Base-by-base conservation (phyloP, 2,113 vertebrate species). In the Osmerus mordax region DNA sequence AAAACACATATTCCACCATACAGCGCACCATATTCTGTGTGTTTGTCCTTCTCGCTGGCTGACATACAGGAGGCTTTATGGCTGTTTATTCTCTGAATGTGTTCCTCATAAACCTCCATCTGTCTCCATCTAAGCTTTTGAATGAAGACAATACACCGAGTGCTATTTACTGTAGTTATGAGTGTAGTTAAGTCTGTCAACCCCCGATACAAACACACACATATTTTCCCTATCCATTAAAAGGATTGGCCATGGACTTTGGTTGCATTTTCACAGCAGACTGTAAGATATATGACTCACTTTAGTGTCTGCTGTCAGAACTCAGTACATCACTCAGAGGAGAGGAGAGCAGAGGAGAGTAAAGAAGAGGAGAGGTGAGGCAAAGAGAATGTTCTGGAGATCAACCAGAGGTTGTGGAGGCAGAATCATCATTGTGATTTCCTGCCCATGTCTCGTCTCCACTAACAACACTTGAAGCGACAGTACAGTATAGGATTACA, bases 301-400 rank as follows among this genome's bases (percentile, higher is more conserved):
- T 82, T 88, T 90, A 88, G 83, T 87, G 84, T 68, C 67, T 53
- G 79, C 83, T 88, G 84, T 91, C 87, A 86, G 87, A 91, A 89
- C 81, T 86, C 67, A 58, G 77, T 81, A 78, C 75, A 86, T 91
- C 87, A 90, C 89, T 90, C 86, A 89, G 61, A 28, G 66, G 64
- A 32, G 71, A 60, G 67, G 81, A 85, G 83, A 78, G 75, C 76
- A 69, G 69, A 67, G 58, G 65, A 70, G 78, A 67, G 64, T 67
- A n/a, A 51, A 69, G 66, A 58, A 51, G 59, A 67, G 64, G 32
- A 53, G 71, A 68, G 66, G 67, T 62, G 60, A 68, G 67, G 65
- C 16, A 36, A 78, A 88, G 85, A 85, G 88, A 87, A 77, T 66
- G 73, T 29, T 81, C 72, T 84, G 87, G 83, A 76, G 76, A 3